Evolutionary conservation across 2,113 vertebrate species (phyloP), one percentile per base, ranked within the genome.

Genomic region (Alethe castanea): DNA sequence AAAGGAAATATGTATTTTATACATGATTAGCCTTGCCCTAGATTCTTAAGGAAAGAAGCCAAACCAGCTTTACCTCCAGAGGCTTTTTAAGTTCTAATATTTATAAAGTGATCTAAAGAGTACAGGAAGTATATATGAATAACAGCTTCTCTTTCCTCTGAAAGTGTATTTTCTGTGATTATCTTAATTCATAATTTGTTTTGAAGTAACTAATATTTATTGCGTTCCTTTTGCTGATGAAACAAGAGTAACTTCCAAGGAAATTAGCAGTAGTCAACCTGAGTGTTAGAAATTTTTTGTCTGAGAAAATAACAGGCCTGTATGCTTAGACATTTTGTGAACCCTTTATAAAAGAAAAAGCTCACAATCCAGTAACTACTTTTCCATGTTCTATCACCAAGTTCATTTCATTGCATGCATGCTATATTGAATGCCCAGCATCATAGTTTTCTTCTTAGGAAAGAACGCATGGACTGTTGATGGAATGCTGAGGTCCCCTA

Each of bases 51-150:
- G 24, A 69, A 83, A 73, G 4, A 59, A 93, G 52, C 4, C 15
- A 66, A 74, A 76, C 19, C 22, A 48, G 3, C 12, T 29, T 64
- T 40, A 69, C 40, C 5, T 85, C 9, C 25, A 74, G 26, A 50
- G 10, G 2, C 3, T 48, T 85, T 80, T 72, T 65, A 56, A 73
- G 6, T 5, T 61, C 11, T 56, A 5, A 47, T 33, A 47, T 61
- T 82, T 53, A 26, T 33, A 65, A 65, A 10, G 9, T 77, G 16
- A 73, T 65, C 35, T 69, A n/a, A 82, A 91, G 50, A 40, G 12
- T 31, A 53, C 0, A 7, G 20, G 23, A 59, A 40, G 1, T 31
- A 33, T 20, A 29, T 0, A 8, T 38, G 3, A 50, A 62, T 28
- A 86, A 57, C 7, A 12, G 2, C 9, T 72, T 69, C 35, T 72